Conservation (phyloP, 1,140 invertebrate genomes). For the Cephus cinctus region DNA sequence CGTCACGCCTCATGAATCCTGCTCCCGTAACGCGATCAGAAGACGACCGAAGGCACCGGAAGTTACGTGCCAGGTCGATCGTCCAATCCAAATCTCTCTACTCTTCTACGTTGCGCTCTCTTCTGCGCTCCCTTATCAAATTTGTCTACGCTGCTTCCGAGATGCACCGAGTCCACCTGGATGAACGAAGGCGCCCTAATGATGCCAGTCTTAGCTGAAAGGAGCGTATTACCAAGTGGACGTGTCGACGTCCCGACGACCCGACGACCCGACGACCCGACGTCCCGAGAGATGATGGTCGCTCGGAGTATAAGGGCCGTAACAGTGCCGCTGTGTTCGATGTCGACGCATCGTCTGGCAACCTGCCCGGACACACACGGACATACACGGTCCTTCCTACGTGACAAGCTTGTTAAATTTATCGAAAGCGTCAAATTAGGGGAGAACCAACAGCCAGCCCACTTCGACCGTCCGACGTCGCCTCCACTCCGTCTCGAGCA, state of each 20-base stretch:
- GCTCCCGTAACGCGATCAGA: no score
- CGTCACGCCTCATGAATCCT: constrained; percentile 26
- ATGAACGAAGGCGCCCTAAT: constrained; percentile 43
- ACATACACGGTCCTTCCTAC: constrained; percentile 32
- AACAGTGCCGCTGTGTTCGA: constrained; percentile 43
- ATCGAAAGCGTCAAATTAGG: constrained; percentile 56
- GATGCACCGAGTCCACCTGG: no score
- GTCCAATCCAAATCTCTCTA: no score
- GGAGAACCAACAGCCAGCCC: constrained; percentile 29
- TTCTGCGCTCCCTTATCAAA: no score
- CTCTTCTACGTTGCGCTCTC: no score
- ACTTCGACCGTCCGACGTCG: constrained; percentile 21
- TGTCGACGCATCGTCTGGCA: constrained; percentile 44
- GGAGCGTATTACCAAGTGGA: constrained; percentile 49
- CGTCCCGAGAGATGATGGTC: constrained; percentile 34
- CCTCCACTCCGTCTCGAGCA: no score
- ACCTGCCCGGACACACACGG: constrained; percentile 47
- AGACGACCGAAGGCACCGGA: no score
- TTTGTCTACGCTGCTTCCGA: no score
- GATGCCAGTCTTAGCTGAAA: constrained; percentile 35
- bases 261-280: constrained; percentile 31
- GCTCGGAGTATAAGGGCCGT: constrained; percentile 44
- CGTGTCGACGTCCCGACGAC: constrained; percentile 37
- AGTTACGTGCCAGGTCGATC: no score
- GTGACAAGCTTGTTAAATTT: constrained; percentile 57